These are phyloP conservation scores for Montipora efflorescens DNA, from an alignment of 64 coral and sea anemone species.

Conservation along the genomic window DNA sequence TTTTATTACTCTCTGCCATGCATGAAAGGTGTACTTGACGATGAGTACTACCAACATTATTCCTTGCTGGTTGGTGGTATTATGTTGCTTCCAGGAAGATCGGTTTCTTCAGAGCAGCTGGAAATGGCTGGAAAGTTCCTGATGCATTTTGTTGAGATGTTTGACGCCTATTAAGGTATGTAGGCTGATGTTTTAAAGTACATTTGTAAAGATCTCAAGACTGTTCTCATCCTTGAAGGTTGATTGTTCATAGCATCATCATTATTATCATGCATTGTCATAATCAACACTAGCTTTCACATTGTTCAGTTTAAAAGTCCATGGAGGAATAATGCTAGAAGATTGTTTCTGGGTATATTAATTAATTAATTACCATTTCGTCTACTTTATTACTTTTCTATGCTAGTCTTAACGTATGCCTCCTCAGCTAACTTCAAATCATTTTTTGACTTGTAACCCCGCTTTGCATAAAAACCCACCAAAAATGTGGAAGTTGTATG, in stretches of 20 bases:
- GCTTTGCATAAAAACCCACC: neutral
- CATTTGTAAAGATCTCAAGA: no score
- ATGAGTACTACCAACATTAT: conserved; percentile 9
- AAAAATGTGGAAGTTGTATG: neutral
- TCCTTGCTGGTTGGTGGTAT: neutral
- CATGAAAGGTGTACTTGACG: conserved; percentile 34
- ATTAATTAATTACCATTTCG: neutral
- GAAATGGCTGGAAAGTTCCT: neutral
- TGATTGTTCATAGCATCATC: no score
- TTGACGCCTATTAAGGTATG: neutral
- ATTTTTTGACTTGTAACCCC: no score
- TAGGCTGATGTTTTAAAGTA: neutral
- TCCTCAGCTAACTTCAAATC: no score
- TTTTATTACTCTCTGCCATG: conserved; percentile 58
- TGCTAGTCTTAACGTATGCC: neutral
- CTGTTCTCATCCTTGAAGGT: no score
- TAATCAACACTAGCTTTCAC: neutral
- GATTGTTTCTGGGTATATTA: neutral
- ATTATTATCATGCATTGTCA: no score
- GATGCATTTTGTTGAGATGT: conserved; percentile 13
- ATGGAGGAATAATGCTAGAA: neutral
- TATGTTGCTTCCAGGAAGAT: neutral
- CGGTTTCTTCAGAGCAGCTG: neutral
- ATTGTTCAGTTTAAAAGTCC: neutral
- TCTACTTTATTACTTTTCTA: conserved; percentile 1